These are phyloP conservation scores for Isurus oxyrinchus DNA, from an alignment of 2,113 vertebrate genomes.

Conservation along the genomic window DNA sequence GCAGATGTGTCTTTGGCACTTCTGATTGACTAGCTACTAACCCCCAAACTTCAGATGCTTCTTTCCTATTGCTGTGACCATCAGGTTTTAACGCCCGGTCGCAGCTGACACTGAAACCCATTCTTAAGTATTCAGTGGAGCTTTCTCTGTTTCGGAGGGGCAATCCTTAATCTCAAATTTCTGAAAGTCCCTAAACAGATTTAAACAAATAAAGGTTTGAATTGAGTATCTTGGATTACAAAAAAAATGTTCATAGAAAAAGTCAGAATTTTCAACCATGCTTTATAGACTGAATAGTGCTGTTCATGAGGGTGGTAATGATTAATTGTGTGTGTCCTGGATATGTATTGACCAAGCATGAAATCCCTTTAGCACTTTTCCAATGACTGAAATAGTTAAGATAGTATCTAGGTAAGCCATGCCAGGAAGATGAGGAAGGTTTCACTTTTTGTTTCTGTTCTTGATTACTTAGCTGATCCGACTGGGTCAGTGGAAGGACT, in stretches of 20 bases:
- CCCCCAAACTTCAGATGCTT: conserved; percentile 5
- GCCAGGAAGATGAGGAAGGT: neutral
- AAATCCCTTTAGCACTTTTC: neutral
- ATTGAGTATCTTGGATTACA: neutral
- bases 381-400: neutral
- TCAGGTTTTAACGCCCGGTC: neutral
- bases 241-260: neutral
- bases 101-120: conserved; percentile 3
- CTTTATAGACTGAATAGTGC: neutral
- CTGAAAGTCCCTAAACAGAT: neutral
- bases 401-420: neutral
- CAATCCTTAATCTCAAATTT: conserved; percentile 6
- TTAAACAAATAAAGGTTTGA: neutral
- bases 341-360: neutral
- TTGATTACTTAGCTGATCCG: neutral
- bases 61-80: neutral
- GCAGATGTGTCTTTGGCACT: neutral
- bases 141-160: neutral
- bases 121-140: neutral
- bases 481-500: neutral
- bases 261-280: neutral
- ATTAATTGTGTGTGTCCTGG: neutral
- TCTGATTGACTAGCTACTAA: neutral
- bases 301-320: neutral
- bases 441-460: neutral